Evolutionary conservation across 2,113 vertebrate genomes (phyloP).

Genomic region (Galemys pyrenaicus): DNA sequence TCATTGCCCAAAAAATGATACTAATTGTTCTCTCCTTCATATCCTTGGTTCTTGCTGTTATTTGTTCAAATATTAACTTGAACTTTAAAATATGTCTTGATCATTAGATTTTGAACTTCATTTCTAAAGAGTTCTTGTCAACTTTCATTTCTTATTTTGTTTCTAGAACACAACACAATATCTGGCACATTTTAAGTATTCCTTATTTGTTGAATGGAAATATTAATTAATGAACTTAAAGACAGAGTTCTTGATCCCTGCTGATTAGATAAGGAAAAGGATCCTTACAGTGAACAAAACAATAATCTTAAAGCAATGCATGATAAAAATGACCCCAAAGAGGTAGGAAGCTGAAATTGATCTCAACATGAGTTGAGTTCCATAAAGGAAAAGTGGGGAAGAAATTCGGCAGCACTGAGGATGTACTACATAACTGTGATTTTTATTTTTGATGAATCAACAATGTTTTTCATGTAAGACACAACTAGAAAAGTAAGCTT

Average conservation of each 20-base stretch:
- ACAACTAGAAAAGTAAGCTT: neutral
- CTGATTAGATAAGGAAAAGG: neutral
- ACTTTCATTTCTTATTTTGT: no score
- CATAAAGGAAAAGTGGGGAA: neutral
- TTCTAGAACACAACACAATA: no score
- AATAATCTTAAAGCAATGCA: slow-evolving; percentile 20
- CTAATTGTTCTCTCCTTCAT: no score
- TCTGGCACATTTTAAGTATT: no score
- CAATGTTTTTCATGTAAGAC: neutral
- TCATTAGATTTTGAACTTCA: no score
- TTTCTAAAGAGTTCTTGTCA: no score
- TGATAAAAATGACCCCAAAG: neutral
- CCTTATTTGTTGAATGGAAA: no score
- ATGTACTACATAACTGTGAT: neutral
- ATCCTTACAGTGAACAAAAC: neutral
- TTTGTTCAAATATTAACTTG: no score
- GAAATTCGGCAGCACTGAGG: neutral
- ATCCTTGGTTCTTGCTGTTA: no score
- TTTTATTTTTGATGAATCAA: neutral
- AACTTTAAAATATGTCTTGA: no score
- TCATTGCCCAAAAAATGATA: no score
- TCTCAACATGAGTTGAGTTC: neutral
- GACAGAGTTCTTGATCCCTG: neutral
- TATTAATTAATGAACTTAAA: no score
- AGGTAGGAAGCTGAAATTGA: neutral